Conservation (phyloP, 2,113 vertebrate genomes). For the Oryzias melastigma region DNA sequence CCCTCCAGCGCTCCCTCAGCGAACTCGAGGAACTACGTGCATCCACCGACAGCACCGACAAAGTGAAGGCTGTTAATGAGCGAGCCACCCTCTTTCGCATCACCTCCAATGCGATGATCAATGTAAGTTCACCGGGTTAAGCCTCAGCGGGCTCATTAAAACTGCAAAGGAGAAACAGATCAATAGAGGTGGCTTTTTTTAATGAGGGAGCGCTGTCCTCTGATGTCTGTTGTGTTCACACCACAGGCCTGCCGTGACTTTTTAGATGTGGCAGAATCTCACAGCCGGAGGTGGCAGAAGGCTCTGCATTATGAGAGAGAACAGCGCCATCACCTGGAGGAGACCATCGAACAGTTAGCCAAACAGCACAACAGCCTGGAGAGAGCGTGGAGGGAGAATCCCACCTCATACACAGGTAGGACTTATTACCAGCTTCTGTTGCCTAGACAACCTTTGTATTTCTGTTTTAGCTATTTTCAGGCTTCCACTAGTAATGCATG, state of each 20-base stretch:
- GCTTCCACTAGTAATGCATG: background rate
- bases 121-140: constrained; percentile 60
- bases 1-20: constrained; percentile 91
- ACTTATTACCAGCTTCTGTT: background rate
- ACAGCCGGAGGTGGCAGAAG: constrained; percentile 92
- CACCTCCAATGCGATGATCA: constrained; percentile 98
- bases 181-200: background rate
- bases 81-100: constrained; percentile 94
- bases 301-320: constrained; percentile 91
- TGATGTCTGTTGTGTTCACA: constrained; percentile 31
- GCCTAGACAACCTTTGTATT: background rate
- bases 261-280: constrained; percentile 87
- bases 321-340: constrained; percentile 89
- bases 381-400: constrained; percentile 86
- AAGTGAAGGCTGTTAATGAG: constrained; percentile 88
- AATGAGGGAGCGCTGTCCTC: constrained; percentile 1
- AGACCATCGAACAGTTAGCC: constrained; percentile 94
- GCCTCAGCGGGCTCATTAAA: background rate
- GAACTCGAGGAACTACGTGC: constrained; percentile 87
- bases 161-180: background rate
- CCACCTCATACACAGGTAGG: constrained; percentile 70
- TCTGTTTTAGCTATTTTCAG: constrained; percentile 18
- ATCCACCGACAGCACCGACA: constrained; percentile 81
- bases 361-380: constrained; percentile 97
- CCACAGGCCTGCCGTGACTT: constrained; percentile 92